phyloP scores from a whole-genome alignment of 2,113 vertebrate genomes.

The Myrmophylax atrothorax region DNA sequence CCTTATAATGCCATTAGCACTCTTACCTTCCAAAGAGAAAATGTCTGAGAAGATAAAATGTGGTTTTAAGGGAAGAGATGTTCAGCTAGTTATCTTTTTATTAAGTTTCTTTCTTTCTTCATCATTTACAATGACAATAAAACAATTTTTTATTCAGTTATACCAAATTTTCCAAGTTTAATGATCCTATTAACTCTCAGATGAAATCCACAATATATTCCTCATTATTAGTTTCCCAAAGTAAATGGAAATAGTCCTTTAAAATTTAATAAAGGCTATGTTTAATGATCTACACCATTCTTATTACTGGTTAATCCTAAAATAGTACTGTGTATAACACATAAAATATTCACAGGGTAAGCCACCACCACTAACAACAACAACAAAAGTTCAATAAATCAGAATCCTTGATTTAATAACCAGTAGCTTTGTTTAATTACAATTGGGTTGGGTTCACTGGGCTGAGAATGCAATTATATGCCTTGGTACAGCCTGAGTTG shows the following conservation, averaged over 20 bases:
- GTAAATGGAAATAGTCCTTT: constrained; percentile 45
- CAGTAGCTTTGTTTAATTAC: constrained; percentile 5
- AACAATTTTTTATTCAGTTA: constrained; percentile 36
- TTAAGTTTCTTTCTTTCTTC: constrained; percentile 27
- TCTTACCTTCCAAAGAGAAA: neutral
- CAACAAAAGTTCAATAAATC: neutral
- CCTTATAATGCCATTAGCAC: neutral
- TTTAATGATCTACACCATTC: constrained; percentile 11
- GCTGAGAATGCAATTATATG: neutral
- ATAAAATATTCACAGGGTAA: constrained; percentile 6
- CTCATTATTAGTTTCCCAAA: constrained; percentile 43
- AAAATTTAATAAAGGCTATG: constrained; percentile 15
- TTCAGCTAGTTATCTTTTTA: neutral
- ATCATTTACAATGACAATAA: constrained; percentile 35
- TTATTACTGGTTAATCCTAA: constrained; percentile 30
- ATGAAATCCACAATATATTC: constrained; percentile 26
- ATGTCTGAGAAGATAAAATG: neutral
- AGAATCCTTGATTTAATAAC: constrained; percentile 12
- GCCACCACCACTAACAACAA: neutral
- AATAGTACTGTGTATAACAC: neutral
- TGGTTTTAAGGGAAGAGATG: neutral
- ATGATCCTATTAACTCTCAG: constrained; percentile 37
- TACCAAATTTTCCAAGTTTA: neutral
- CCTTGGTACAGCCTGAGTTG: neutral
- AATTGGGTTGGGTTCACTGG: neutral